Evolutionary conservation across 2,797 vertebrate species (phyloP), one percentile per base, ranked within the genome.

Genomic region (Pyrocephalus nanus): DNA sequence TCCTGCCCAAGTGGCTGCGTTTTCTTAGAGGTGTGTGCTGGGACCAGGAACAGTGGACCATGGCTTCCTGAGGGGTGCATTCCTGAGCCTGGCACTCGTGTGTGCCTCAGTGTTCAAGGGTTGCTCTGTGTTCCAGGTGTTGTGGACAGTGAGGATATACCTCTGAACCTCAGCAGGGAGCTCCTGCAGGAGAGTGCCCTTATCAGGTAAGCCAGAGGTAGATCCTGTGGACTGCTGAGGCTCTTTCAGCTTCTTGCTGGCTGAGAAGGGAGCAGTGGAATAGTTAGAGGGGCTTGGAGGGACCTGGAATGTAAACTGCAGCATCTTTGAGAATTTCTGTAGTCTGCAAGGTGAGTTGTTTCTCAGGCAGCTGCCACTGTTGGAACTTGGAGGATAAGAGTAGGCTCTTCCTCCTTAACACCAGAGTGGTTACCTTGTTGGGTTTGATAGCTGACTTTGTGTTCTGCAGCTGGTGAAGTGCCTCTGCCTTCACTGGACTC

Each of bases 61-160:
- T 40, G 57, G 51, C 51, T 69, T 81, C 47, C 9, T 15, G 38
- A 62, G 20, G 38, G n/a, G 14, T 85, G 32, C 27, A 22, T 72
- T 74, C 47, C 51, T 36, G 26, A 80, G 60, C 58, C 50, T 84
- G 90, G 45, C 40, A 10, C 58, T 62, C 0, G 1, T 29, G 38
- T 74, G 38, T 90, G 57, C 22, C 38, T 75, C 26, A 0, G 32
- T 65, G 26, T 10, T 89, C 12, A 71, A 23, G 36, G 55, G 11
- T 42, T 86, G 55, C 58, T 94, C n/a, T 95, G 54, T 92, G 61
- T 92, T 96, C 27, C 88, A 99, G 99, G 99, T 79, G 99, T 99
- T 95, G 99, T 99, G 95, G 99, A 99, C 98, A 99, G 99, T 30
- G 99, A 99, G 96, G 99, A 99, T 96, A 99, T 99, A 90, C 99